Evolutionary conservation across 1,140 invertebrate species (phyloP).

Genomic region (Tenebrio molitor): DNA sequence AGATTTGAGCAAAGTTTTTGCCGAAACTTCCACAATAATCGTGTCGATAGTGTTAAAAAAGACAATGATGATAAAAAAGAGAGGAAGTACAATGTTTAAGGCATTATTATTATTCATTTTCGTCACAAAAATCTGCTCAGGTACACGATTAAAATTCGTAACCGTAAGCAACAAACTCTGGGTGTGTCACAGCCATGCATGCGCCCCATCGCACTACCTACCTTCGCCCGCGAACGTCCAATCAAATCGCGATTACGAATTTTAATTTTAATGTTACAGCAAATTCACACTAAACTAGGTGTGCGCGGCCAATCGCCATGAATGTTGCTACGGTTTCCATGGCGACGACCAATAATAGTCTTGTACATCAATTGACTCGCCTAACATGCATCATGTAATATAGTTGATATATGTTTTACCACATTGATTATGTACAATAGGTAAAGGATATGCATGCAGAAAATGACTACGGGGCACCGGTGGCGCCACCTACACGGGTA

Average conservation of each 20-base stretch:
- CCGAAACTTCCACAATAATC: constrained; percentile 17
- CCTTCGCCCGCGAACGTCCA: background rate
- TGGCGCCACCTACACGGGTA: no score
- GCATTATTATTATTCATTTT: constrained; percentile 23
- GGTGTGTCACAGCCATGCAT: constrained; percentile 18
- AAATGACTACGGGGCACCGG: background rate
- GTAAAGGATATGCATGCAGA: constrained; percentile 46
- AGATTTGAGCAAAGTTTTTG: constrained; percentile 38
- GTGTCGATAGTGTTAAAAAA: background rate
- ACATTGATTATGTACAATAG: constrained; percentile 49
- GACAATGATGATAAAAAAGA: background rate
- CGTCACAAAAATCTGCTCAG: constrained; percentile 38
- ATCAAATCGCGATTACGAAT: constrained; percentile 40
- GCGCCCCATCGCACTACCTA: background rate
- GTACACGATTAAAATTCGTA: constrained; percentile 40
- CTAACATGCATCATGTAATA: constrained; percentile 39
- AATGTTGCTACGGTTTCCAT: no score
- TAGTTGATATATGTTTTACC: constrained; percentile 51
- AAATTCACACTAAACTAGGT: background rate
- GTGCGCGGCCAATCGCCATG: background rate
- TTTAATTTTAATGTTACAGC: constrained; percentile 9
- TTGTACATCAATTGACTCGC: constrained; percentile 52
- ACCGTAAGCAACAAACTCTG: constrained; percentile 8
- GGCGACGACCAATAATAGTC: constrained; percentile 49
- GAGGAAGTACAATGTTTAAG: constrained; percentile 26